A percentile compares a stretch with the other conserved stretches of the same genome.
These are phyloP conservation scores for Tyrophagus putrescentiae DNA, from an alignment of 1,140 invertebrate genomes.

Conservation along the genomic window DNA sequence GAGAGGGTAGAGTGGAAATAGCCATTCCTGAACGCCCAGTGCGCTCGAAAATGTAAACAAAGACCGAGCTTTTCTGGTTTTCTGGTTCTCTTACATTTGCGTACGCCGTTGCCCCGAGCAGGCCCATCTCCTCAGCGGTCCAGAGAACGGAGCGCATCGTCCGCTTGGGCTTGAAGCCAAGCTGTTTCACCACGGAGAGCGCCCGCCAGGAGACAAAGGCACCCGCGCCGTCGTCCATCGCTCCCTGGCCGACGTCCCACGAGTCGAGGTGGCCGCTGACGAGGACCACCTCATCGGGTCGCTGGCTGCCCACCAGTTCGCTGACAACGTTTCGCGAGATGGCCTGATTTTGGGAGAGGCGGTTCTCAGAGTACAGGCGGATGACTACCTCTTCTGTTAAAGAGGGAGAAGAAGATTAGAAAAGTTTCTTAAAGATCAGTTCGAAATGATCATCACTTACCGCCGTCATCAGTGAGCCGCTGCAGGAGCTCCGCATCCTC, in stretches of 20 bases:
- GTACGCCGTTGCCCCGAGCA: conserved; percentile 46
- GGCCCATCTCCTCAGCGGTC: conserved; percentile 63
- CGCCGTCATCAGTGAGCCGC: conserved; percentile 42
- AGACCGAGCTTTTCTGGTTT: too few species aligned
- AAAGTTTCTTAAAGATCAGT: too few species aligned
- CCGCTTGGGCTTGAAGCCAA: conserved; percentile 50
- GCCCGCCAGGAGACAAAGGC: conserved; percentile 63
- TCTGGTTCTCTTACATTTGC: conserved; percentile 44
- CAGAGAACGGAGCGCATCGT: conserved; percentile 60
- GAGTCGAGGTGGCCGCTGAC: conserved; percentile 72
- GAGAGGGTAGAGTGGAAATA: too few species aligned
- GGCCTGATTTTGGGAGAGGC: conserved; percentile 38
- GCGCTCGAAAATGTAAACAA: neutral
- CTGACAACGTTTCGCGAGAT: conserved; percentile 54
- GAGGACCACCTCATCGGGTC: conserved; percentile 50
- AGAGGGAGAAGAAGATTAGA: neutral
- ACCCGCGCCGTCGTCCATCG: conserved; percentile 69
- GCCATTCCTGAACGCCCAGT: too few species aligned
- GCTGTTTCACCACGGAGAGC: conserved; percentile 48
- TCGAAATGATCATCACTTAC: neutral
- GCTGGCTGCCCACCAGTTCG: conserved; percentile 47
- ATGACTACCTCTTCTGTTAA: neutral
- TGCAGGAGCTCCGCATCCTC: conserved; percentile 61
- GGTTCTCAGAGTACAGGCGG: conserved; percentile 36
- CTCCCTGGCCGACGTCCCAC: conserved; percentile 77